Evolutionary conservation across 2,797 vertebrate genomes (phyloP), one percentile per base, ranked within the genome.

Genomic region (Trachurus trachurus): DNA sequence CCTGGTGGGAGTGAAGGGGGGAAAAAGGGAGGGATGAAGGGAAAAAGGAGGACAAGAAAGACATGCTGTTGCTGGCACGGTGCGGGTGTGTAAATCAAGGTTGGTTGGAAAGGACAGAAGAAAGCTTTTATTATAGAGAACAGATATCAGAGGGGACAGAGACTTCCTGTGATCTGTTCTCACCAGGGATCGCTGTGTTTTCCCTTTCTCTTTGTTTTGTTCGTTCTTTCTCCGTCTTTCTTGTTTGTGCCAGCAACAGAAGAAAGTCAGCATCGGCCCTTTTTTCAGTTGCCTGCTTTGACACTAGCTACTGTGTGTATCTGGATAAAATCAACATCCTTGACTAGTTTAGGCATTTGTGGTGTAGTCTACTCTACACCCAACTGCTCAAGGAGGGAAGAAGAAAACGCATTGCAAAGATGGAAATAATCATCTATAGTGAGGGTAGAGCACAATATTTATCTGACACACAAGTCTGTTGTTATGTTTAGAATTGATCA

Each of bases 1-100:
- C 86, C 86, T 71, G 85, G 76, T 89, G 86, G 85, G 81, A 13
- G 78, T 77, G 72, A 21, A 72, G 58, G 74, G 59, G 42, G 59
- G 68, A 65, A 68, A 16, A 60, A 52, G 44, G 45, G 53, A 53
- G 65, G 42, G 67, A 67, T 69, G 62, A 47, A 56, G 59, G 59
- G 63, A 34, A 58, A 19, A 52, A 60, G 29, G 60, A 81, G 52
- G 57, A 74, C 65, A 80, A 74, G 67, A 82, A 71, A 73, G 61
- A 77, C 40, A 45, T 29, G 47, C 59, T 60, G 76, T 75, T 83
- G 68, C 71, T 74, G 63, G 76, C 67, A 66, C 65, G 70, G 68
- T 44, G n/a, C 19, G 19, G 63, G 71, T 56, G 50, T 65, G 71
- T 71, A 82, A 73, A 85, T 77, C 69, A 74, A 78, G 42, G 78